phyloP scores from a whole-genome alignment of 2,113 vertebrate genomes.

The Sapayoa aenigma region DNA sequence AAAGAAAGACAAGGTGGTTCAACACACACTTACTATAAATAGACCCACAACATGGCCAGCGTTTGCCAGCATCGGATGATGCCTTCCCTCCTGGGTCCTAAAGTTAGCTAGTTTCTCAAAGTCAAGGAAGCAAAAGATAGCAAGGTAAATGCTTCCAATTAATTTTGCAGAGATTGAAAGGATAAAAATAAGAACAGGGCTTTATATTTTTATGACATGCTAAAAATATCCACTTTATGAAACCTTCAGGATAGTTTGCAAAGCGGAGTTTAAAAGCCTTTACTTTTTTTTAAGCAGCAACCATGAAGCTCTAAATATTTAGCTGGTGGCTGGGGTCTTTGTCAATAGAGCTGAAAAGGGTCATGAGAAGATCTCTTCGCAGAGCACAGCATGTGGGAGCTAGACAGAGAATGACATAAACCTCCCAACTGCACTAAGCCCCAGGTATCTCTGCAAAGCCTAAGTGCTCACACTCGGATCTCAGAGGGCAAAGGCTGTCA shows the following conservation, averaged over 20 bases:
- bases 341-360: background rate
- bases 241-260: background rate
- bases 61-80: slow-evolving; percentile 69
- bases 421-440: background rate
- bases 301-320: background rate
- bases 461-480: background rate
- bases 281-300: background rate
- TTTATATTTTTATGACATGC: slow-evolving; percentile 37
- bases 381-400: background rate
- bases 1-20: slow-evolving; percentile 76
- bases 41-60: slow-evolving; percentile 70
- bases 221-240: slow-evolving; percentile 45
- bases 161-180: slow-evolving; percentile 9
- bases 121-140: background rate
- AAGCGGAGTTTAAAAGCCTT: background rate
- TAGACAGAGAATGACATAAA: background rate
- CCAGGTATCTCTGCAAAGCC: background rate
- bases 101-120: slow-evolving; percentile 38
- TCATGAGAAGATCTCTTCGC: background rate
- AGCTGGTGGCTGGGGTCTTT: background rate
- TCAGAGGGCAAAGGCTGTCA: background rate
- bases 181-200: slow-evolving; percentile 26
- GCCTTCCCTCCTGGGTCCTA: slow-evolving; percentile 50
- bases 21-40: slow-evolving; percentile 76
- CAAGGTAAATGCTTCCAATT: slow-evolving; percentile 29